Percentiles rank a stretch among this genome's conserved stretches.
These are phyloP conservation scores for Philhelius pedissequus DNA, from an alignment of 2,888 invertebrate species.

Conservation along the genomic window DNA sequence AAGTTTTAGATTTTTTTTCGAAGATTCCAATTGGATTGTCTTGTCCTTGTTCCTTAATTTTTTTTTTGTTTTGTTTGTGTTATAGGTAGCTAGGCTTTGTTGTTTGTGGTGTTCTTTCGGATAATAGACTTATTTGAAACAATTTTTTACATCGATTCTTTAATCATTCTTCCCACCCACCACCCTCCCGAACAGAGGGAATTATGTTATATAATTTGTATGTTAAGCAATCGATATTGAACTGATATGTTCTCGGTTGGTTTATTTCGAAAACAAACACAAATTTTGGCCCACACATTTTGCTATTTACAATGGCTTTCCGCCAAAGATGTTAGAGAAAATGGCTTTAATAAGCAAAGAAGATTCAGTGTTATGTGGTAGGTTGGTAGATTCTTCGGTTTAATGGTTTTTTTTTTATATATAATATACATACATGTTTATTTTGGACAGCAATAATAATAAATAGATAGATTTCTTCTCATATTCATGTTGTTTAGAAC, in stretches of 20 bases:
- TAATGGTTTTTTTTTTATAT: neutral
- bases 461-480: neutral
- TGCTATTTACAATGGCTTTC: neutral
- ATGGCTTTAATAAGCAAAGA: neutral
- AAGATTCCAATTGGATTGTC: constrained; percentile 34
- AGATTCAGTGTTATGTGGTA: neutral
- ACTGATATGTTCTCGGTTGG: constrained; percentile 29
- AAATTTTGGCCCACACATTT: neutral
- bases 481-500: neutral
- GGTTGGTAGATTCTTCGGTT: neutral
- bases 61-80: constrained; percentile 2
- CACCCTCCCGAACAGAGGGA: too few species aligned
- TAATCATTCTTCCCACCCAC: constrained; percentile 43
- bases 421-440: too few species aligned
- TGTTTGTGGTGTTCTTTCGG: neutral
- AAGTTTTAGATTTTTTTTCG: constrained; percentile 16
- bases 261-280: constrained; percentile 20
- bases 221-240: constrained; percentile 51
- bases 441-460: neutral
- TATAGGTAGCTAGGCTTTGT: neutral
- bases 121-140: constrained; percentile 1
- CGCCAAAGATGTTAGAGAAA: neutral
- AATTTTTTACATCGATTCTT: constrained; percentile 42
- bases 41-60: neutral
- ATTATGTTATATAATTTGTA: constrained; percentile 14